These are phyloP conservation scores for Schizotus pectinicornis DNA, from an alignment of 2,888 invertebrate genomes.

Conservation along the genomic window DNA sequence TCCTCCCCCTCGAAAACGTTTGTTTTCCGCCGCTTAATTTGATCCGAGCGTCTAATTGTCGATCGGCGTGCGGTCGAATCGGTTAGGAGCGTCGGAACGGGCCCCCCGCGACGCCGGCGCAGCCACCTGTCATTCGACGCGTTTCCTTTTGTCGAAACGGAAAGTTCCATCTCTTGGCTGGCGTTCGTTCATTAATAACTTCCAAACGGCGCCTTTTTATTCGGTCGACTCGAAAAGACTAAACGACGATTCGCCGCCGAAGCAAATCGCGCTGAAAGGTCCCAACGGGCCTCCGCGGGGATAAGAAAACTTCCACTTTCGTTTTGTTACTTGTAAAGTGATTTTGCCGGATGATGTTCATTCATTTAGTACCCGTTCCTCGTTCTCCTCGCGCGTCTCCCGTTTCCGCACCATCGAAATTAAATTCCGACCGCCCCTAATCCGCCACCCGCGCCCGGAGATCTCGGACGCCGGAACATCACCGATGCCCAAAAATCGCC, in stretches of 20 bases:
- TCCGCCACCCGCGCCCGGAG: background rate
- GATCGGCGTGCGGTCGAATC: too few species aligned
- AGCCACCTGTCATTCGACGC: too few species aligned
- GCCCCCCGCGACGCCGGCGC: too few species aligned
- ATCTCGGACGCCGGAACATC: too few species aligned
- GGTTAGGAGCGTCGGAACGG: too few species aligned
- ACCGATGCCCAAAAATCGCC: too few species aligned
- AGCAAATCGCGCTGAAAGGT: slow-evolving; percentile 25
- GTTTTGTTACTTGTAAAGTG: slow-evolving; percentile 38
- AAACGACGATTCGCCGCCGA: slow-evolving; percentile 16
- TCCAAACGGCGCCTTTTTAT: background rate
- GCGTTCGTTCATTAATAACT: slow-evolving; percentile 10
- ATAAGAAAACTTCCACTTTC: slow-evolving; percentile 37
- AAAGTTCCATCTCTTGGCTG: background rate
- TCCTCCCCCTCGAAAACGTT: too few species aligned
- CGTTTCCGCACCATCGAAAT: slow-evolving; percentile 17
- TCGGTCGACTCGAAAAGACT: slow-evolving; percentile 7
- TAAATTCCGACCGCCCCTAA: slow-evolving; percentile 16
- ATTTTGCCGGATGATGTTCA: slow-evolving; percentile 38
- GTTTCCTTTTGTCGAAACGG: background rate
- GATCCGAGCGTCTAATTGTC: too few species aligned
- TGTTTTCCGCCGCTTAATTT: too few species aligned
- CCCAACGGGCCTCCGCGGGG: slow-evolving; percentile 18
- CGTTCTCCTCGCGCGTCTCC: slow-evolving; percentile 9
- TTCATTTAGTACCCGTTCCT: slow-evolving; percentile 26